Evolutionary conservation across 1,140 invertebrate genomes (phyloP).

Genomic region (Megalopta genalis): DNA sequence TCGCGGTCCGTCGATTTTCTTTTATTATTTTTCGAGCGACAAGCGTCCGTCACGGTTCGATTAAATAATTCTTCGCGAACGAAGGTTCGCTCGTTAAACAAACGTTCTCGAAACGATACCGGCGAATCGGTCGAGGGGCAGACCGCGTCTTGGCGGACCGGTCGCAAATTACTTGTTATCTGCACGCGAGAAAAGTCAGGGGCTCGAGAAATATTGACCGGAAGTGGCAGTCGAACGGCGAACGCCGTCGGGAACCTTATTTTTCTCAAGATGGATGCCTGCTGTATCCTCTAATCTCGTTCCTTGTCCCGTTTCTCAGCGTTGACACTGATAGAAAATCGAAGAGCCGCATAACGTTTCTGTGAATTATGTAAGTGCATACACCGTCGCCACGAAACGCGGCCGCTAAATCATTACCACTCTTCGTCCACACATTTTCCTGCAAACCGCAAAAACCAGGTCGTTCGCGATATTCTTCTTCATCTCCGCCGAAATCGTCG

Average conservation of each 20-base stretch:
- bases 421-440: too few species aligned
- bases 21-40: background rate
- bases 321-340: conserved; percentile 1
- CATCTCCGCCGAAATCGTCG: too few species aligned
- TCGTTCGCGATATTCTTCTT: too few species aligned
- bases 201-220: conserved; percentile 19
- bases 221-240: conserved; percentile 16
- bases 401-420: too few species aligned
- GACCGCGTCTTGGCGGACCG: background rate
- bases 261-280: background rate
- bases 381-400: too few species aligned
- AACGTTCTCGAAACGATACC: too few species aligned
- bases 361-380: background rate
- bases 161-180: conserved; percentile 17
- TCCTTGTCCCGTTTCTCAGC: background rate
- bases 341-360: background rate
- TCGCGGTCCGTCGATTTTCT: background rate
- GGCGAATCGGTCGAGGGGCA: too few species aligned
- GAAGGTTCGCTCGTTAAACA: too few species aligned
- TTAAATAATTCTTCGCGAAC: too few species aligned
- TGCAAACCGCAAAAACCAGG: too few species aligned
- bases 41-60: too few species aligned
- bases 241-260: background rate
- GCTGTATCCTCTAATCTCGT: background rate
- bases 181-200: background rate